Evolutionary conservation across 2,113 vertebrate species (phyloP), one percentile per base, ranked within the genome.

Genomic region (Candoia aspera): DNA sequence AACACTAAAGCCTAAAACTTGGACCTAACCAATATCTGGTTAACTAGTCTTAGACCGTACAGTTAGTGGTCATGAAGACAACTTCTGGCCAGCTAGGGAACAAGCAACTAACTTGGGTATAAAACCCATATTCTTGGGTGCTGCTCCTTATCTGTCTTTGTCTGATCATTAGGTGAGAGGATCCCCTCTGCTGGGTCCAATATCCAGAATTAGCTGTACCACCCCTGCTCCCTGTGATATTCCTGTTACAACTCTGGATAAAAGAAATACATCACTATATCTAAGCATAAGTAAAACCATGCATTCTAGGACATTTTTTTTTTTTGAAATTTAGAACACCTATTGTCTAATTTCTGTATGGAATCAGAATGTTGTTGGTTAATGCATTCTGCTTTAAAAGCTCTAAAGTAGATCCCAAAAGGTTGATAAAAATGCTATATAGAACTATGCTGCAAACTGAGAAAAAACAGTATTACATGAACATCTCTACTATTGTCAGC

Each of bases 401-500:
- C 10, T 94, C 92, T 84, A 90, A 59, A 88, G 54, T 42, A 90
- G 53, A 86, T 90, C 86, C 89, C 92, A 90, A 15, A 64, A 93
- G 89, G 89, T 73, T 95, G 91, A 37, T 0, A 94, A 96, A 79
- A 3, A 91, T 93, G 93, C 95, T 95, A 54, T 88, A 92, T 95
- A 90, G 93, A 95, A 5, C 0, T 94, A 55, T 88, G 53, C 59
- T 91, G 90, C 49, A 92, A 84, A 89, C 90, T 94, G 94, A 92
- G 93, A 60, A 93, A 90, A 1, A 93, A 94, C 91, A 92, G 92
- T 23, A 94, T 90, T 96, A 37, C 94, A 92, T 92, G 88, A 87
- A 95, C 95, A 92, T 58, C 90, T 94, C 91, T 94, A 95, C 93
- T 92, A 91, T 97, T 93, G 94, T 94, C 90, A 91, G 13, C 84